Evolutionary conservation across 1,140 invertebrate species (phyloP), one percentile per base, ranked within the genome.

Genomic region (Anthonomus grandis): DNA sequence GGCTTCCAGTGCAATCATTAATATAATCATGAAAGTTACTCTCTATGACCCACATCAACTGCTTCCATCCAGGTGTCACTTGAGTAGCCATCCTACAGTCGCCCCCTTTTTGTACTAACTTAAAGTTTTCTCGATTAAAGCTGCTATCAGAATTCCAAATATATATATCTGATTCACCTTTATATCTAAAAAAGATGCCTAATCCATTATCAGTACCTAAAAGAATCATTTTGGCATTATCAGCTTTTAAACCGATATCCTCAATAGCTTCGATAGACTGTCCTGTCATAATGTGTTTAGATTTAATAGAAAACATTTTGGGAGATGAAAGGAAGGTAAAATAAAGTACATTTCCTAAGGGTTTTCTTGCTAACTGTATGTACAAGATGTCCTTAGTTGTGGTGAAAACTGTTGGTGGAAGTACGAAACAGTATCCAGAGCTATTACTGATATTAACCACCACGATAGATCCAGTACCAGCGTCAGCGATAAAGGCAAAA

Each of bases 11-110:
- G 13, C 73, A 76, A 55, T 80, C 76, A 4, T 75, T 66, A 24
- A 85, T 76, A 60, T 78, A 85, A 68, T 85, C 82, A 13, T 79
- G 80, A 69, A 84, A 83, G 60, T 85, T 85, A 58, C 79, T 82
- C 63, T 85, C 82, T 55, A 85, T 66, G 1, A 77, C 75, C 80
- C 82, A 83, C 77, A 84, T 81, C 9, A 79, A 73, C 24, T 72
- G 70, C 63, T 77, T 79, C 49, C 77, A 78, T 8, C 81, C 82
- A 0, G 81, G 76, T 19, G 81, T 67, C 0, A 83, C 81, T 57
- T 80, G 78, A 0, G 83, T 84, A 21, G 83, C 75, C 12, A 84
- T 64, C 38, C 79, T 74, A 56, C 80, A 82, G 3, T 82, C 79
- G n/a, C 74, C 74, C 19, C 79, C 78, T 9, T 77, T 77, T 55